Conservation (phyloP, 2,888 invertebrate species). For the Rhagonycha fulva region DNA sequence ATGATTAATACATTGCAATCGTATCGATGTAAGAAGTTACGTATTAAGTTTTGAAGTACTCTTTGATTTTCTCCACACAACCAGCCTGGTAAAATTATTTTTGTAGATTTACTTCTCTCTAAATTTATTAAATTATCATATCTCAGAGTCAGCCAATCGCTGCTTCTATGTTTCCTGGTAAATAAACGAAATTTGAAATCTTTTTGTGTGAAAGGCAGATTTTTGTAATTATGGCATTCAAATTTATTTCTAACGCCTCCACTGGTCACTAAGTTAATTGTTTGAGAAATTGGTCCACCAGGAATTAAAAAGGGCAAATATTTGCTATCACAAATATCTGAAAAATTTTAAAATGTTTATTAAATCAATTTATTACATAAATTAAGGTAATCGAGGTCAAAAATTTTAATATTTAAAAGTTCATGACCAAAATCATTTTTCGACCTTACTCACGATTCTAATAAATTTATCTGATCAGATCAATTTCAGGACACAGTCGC, state of each 20-base stretch:
- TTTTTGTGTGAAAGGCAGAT: background rate
- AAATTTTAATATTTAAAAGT: background rate
- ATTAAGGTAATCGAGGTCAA: background rate
- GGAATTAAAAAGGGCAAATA: background rate
- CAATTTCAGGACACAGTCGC: too few species aligned
- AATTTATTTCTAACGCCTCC: background rate
- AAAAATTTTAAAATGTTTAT: background rate
- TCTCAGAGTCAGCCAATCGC: background rate
- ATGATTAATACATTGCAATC: background rate
- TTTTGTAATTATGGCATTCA: background rate
- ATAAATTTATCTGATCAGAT: too few species aligned
- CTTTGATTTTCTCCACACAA: background rate
- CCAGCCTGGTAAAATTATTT: background rate
- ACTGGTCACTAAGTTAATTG: background rate
- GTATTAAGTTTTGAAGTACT: background rate
- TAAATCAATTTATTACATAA: too few species aligned
- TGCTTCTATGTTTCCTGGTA: background rate
- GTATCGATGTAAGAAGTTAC: background rate
- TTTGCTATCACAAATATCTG: background rate
- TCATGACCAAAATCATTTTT: too few species aligned
- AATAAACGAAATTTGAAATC: background rate
- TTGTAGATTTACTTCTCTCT: background rate
- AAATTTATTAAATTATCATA: background rate
- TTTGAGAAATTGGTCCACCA: background rate
- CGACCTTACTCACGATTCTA: too few species aligned